Base-by-base conservation (phyloP, 2,113 vertebrate genomes). In the Periophthalmodon schlosseri region DNA sequence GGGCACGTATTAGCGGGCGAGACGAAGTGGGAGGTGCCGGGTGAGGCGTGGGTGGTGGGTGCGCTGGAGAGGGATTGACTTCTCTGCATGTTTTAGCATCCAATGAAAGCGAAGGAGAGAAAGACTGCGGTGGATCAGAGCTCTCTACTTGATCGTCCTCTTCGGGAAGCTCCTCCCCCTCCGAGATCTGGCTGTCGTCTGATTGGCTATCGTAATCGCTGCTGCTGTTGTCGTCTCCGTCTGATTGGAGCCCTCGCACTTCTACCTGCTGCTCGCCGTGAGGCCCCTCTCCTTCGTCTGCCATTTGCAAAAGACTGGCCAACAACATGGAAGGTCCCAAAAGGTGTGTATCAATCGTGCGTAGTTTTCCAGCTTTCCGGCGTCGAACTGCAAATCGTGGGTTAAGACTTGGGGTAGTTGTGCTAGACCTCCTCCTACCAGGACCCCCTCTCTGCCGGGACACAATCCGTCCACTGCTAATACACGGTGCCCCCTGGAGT, bases 401-500 rank as follows among this genome's bases (percentile, higher is more conserved):
- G 89, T 95, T 97, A 82, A 93, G 81, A 80, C 86, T 79, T 0
- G 95, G 96, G 0, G 95, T 94, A 0, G 91, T 93, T 36, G 97
- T 97, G 88, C 96, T 97, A 80, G 96, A 97, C 49, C 95, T 93
- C 18, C 96, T 86, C 0, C 95, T 93, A 1, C 70, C 11, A 0
- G 68, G 74, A 1, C 84, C 73, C 9, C 18, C 7, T n/a, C 18
- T 0, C 73, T 46, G 9, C 23, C 15, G 0, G 56, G 13, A 61
- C 0, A 70, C 57, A 34, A 79, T 8, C 9, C 84, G 78, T 1
- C 78, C 79, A 4, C 76, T 57, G 0, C 80, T 71, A 0, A 77
- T 73, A 15, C 83, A 46, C 1, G 13, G 36, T 20, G 13, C 73
- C 4, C 50, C 70, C 33, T 77, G 91, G 23, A 88, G 78, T 72